Evolutionary conservation across 2,888 invertebrate genomes (phyloP).

Genomic region (Diplolepis rosae): DNA sequence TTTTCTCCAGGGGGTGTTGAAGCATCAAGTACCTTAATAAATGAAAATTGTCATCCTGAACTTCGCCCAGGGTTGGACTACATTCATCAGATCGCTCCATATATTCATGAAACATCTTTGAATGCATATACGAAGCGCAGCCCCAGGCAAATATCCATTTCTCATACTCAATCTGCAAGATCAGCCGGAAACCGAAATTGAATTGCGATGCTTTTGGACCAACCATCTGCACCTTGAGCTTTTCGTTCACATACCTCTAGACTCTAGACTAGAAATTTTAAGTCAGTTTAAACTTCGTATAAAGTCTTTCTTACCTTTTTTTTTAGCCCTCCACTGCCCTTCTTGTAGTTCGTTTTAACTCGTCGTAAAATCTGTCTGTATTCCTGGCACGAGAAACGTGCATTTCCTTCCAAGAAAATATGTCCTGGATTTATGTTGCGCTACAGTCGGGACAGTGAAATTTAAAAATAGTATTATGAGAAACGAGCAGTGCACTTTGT

Average conservation of each 20-base stretch:
- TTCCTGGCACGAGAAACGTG: background rate
- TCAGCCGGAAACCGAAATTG: slow-evolving; percentile 2
- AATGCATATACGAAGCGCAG: background rate
- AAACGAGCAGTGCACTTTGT: slow-evolving; percentile 7
- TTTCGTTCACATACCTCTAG: background rate
- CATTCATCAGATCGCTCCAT: background rate
- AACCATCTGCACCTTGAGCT: background rate
- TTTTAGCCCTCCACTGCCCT: background rate
- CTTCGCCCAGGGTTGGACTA: background rate
- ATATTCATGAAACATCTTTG: slow-evolving; percentile 4
- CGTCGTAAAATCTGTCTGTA: background rate
- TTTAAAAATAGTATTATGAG: slow-evolving; percentile 2
- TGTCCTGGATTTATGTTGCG: background rate
- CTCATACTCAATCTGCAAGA: background rate
- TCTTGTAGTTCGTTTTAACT: background rate
- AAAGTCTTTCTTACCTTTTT: background rate
- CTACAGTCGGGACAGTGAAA: slow-evolving; percentile 2
- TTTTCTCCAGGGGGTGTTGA: background rate
- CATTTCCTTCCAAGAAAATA: background rate
- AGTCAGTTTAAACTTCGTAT: background rate
- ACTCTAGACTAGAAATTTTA: background rate
- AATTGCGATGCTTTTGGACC: background rate
- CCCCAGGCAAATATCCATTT: background rate
- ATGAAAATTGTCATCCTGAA: background rate
- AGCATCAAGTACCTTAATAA: background rate